Evolutionary conservation across 2,113 vertebrate genomes (phyloP), one percentile per base, ranked within the genome.

Genomic region (Donacobius atricapilla): DNA sequence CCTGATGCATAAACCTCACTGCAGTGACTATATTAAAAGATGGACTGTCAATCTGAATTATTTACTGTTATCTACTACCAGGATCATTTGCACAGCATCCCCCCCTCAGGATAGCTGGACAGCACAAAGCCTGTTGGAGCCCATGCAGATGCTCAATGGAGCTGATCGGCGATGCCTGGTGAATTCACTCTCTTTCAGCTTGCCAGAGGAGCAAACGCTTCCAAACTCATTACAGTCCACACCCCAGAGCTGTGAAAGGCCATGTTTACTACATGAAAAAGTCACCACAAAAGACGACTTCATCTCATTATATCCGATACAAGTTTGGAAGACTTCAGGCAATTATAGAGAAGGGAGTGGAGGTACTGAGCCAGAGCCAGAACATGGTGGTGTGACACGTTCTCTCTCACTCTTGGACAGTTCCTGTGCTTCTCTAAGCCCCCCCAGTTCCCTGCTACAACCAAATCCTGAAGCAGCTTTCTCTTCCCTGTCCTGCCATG

Each of bases 161-260:
- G 78, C 91, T 94, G 83, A 94, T 89, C 44, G 50, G 90, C 87
- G 71, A 77, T 64, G 85, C 54, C 57, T 42, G 33, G 79, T 87
- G 82, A 87, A 86, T 91, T 88, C 85, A 85, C 90, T 88, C 63
- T 50, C 54, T 91, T 63, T 53, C 85, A 70, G 91, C 66, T 35
- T 91, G 91, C 94, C 94, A 96, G 87, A 76, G 90, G 77, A 93
- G 54, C 48, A 90, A 91, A 80, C 0, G 2, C 58, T 85, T 96
- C 90, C 90, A 95, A 95, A 84, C 82, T 96, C 91, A 90, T 87
- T 83, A 87, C 2, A 9, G 89, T 14, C 92, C 85, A 93, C 91
- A 68, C 92, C 91, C 89, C 89, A 83, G 75, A 79, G 93, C 93
- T 93, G 87, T 91, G 80, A 96, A 96, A 90, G 90, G 65, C 87